Conservation (phyloP, 2,113 vertebrate genomes). For the Daubentonia madagascariensis region DNA sequence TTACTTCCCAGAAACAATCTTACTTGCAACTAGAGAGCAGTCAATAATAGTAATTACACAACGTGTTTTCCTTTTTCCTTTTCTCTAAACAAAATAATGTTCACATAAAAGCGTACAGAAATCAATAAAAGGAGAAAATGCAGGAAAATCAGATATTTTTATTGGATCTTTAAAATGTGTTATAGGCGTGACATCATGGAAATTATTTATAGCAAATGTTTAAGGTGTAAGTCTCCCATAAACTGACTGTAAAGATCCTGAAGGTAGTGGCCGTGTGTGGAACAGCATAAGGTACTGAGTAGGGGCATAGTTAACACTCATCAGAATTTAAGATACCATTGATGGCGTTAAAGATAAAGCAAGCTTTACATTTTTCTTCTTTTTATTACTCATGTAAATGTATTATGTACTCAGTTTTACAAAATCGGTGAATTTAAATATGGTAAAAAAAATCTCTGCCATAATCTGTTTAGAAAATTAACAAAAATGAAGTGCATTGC, state of each 20-base stretch:
- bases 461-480: neutral
- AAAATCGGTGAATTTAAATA: neutral
- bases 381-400: neutral
- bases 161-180: constrained; percentile 9
- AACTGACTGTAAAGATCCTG: neutral
- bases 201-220: neutral
- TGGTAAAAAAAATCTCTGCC: neutral
- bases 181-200: neutral
- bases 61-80: neutral
- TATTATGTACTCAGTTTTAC: neutral
- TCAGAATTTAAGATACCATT: neutral
- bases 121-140: neutral
- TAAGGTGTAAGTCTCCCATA: neutral
- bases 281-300: neutral
- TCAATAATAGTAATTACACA: neutral
- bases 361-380: neutral
- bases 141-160: constrained; percentile 19
- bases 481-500: neutral
- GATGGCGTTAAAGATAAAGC: neutral
- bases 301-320: neutral
- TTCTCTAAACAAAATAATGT: neutral
- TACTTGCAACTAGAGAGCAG: neutral
- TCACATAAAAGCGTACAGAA: neutral
- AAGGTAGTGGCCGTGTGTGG: neutral
- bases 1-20: neutral